Conservation (phyloP, 37 sponge, comb jelly and placozoan species). For the Beroe ovata region DNA sequence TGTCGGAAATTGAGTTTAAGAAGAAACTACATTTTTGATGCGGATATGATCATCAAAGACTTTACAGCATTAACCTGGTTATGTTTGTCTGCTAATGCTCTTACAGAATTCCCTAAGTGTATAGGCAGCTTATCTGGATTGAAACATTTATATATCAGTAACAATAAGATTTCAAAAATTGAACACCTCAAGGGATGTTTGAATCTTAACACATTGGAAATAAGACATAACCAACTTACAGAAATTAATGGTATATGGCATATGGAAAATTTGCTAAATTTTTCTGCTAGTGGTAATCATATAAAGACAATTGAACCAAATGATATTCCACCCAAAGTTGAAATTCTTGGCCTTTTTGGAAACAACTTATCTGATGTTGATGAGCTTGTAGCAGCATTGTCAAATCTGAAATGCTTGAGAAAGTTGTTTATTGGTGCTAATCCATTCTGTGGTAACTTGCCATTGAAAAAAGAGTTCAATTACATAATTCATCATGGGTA, state of each 20-base stretch:
- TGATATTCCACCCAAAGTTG: background rate
- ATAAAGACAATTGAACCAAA: background rate
- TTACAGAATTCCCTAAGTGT: background rate
- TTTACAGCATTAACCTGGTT: constrained; percentile 26
- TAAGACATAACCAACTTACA: constrained; percentile 28
- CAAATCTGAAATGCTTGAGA: background rate
- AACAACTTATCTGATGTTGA: constrained; percentile 20
- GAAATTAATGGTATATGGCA: background rate
- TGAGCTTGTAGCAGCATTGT: background rate
- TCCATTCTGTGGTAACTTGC: background rate
- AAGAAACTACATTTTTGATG: constrained; percentile 53
- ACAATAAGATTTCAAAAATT: constrained; percentile 43
- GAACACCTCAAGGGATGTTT: constrained; percentile 4
- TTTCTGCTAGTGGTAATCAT: constrained; percentile 15
- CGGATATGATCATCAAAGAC: constrained; percentile 1
- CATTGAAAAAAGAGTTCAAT: constrained; percentile 8
- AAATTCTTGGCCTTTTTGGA: constrained; percentile 18
- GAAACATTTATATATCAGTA: constrained; percentile 10
- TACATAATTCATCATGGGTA: background rate
- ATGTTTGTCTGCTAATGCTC: constrained; percentile 62
- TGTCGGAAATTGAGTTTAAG: background rate
- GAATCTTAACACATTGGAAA: constrained; percentile 5
- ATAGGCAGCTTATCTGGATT: background rate
- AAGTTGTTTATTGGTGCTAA: constrained; percentile 47
- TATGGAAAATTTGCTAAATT: background rate